Conservation (phyloP, 2,113 vertebrate genomes). For the Oreocharis arfaki region DNA sequence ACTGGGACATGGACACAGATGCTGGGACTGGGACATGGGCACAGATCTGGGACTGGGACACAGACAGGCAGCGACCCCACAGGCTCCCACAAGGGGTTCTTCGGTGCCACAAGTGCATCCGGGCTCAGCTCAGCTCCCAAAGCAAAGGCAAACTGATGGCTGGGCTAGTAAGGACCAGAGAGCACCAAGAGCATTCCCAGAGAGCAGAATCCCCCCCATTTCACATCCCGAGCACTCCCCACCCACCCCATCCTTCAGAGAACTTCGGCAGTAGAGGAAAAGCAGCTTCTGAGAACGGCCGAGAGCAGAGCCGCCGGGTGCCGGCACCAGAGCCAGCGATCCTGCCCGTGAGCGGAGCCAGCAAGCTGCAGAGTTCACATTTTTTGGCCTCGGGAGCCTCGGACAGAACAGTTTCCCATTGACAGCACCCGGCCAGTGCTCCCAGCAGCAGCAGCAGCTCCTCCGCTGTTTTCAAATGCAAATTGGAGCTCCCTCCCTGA, state of each 20-base stretch:
- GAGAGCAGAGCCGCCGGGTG: neutral
- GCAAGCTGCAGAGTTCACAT: slow-evolving; percentile 11
- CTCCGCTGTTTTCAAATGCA: slow-evolving; percentile 38
- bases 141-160: neutral
- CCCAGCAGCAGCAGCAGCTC: neutral
- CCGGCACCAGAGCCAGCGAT: neutral
- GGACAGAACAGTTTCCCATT: slow-evolving; percentile 38
- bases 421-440: neutral
- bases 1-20: too few species aligned
- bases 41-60: neutral
- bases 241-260: neutral
- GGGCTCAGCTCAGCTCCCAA: neutral
- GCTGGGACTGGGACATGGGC: neutral
- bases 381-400: neutral
- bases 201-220: rapidly evolving
- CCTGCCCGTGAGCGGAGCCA: neutral
- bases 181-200: neutral
- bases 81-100: neutral
- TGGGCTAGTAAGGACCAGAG: rapidly evolving
- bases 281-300: neutral
- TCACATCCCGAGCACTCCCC: neutral
- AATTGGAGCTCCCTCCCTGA: neutral
- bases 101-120: rapidly evolving
- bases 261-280: neutral
- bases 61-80: neutral